Conservation (phyloP, 2,113 vertebrate genomes). For the Poicephalus gulielmi region DNA sequence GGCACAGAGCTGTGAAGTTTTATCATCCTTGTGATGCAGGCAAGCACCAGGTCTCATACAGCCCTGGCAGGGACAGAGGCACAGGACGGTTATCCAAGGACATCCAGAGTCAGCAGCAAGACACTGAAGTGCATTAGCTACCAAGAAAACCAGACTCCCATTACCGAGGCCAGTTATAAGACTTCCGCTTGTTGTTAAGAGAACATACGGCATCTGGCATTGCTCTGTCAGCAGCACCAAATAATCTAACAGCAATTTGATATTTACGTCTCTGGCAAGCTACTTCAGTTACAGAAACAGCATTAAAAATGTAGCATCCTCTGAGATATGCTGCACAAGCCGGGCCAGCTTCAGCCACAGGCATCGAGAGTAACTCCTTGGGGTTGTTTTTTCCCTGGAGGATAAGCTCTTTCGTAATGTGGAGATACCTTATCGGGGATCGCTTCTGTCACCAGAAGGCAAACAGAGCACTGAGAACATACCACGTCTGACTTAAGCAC, state of each 20-base stretch:
- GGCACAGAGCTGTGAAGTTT: background rate
- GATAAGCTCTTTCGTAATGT: background rate
- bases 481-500: background rate
- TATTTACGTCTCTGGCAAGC: background rate
- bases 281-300: slow-evolving; percentile 31
- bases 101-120: background rate
- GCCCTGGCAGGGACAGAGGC: slow-evolving; percentile 28
- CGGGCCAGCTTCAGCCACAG: background rate
- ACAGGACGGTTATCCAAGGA: slow-evolving; percentile 43
- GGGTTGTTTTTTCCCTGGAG: background rate
- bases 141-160: background rate
- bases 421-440: background rate
- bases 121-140: background rate
- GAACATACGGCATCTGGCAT: background rate
- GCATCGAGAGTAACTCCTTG: background rate
- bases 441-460: slow-evolving; percentile 20
- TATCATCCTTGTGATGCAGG: background rate
- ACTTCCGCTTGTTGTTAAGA: background rate
- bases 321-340: background rate
- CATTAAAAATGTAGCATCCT: slow-evolving; percentile 36
- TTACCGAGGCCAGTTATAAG: background rate
- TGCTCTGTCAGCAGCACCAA: slow-evolving; percentile 29
- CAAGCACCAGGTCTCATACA: background rate
- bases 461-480: background rate
- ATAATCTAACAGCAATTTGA: background rate